Evolutionary conservation across 2,888 invertebrate genomes (phyloP).

Genomic region (Amiota communis): DNA sequence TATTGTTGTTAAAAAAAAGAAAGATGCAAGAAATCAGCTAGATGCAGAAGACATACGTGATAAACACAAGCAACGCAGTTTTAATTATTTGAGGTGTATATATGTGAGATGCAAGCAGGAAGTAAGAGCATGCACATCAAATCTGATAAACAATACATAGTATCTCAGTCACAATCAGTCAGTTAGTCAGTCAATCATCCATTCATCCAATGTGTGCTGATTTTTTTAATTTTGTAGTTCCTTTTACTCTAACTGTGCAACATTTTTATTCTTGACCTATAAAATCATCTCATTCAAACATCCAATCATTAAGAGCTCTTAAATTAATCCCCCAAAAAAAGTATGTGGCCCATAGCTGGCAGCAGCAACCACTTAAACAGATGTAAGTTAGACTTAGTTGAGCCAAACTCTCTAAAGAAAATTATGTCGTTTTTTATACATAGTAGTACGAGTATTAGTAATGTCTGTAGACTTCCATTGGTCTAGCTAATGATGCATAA

Average conservation of each 20-base stretch:
- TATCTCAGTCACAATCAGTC: too few species aligned
- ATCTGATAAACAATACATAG: too few species aligned
- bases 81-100: not conserved
- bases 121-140: not conserved
- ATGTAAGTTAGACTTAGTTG: not conserved
- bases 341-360: conserved; percentile 61
- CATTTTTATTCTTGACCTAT: not conserved
- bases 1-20: not conserved
- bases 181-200: too few species aligned
- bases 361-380: conserved; percentile 38
- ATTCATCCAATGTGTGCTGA: not conserved
- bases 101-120: not conserved
- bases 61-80: not conserved
- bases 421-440: conserved; percentile 1
- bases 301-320: not conserved
- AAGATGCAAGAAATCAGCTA: conserved; percentile 4
- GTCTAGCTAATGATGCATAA: conserved; percentile 66
- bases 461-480: conserved; percentile 30
- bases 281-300: not conserved
- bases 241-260: not conserved
- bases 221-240: too few species aligned
- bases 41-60: not conserved
- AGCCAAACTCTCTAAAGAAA: conserved; percentile 30
- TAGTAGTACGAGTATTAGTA: too few species aligned
- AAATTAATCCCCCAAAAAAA: not conserved